These are phyloP conservation scores for Crypturellus undulatus DNA, from an alignment of 2,113 vertebrate species.

Conservation along the genomic window DNA sequence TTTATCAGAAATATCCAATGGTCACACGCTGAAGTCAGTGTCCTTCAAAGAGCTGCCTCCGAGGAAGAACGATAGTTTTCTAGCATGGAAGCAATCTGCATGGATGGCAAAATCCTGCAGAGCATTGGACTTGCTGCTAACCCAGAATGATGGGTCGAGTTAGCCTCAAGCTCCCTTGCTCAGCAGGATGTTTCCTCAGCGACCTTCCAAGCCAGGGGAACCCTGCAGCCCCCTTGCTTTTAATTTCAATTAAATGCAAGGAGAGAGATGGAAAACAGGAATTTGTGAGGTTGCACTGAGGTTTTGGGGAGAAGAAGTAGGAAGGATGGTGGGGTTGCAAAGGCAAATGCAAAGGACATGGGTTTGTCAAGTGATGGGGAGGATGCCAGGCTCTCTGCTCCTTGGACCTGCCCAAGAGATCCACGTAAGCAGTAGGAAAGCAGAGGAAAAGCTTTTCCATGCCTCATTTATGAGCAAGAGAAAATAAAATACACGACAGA, in stretches of 20 bases:
- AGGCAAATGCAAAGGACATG: not conserved
- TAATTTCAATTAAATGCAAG: not conserved
- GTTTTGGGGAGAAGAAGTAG: not conserved
- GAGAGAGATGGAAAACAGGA: not conserved
- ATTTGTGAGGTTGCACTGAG: not conserved
- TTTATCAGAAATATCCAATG: slow-evolving; percentile 30
- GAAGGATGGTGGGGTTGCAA: not conserved
- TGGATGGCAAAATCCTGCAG: not conserved
- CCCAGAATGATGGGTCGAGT: not conserved
- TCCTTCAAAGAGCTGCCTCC: not conserved
- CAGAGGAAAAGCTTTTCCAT: not conserved
- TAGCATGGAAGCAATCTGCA: too few species aligned
- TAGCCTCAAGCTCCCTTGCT: not conserved
- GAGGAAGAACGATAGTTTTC: fast-evolving
- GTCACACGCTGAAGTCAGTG: not conserved
- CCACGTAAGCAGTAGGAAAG: not conserved
- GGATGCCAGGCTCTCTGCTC: not conserved
- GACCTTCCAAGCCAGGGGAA: not conserved
- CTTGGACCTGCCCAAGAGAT: not conserved
- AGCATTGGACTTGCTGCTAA: not conserved
- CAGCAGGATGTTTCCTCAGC: not conserved
- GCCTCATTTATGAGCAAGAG: not conserved
- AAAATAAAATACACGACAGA: not conserved
- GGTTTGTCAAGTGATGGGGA: not conserved
- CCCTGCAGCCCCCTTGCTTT: not conserved